Percentiles rank a stretch among this genome's conserved stretches.
Evolutionary conservation across 2,888 invertebrate species (phyloP).

Genomic region (Tenthredo amoena): DNA sequence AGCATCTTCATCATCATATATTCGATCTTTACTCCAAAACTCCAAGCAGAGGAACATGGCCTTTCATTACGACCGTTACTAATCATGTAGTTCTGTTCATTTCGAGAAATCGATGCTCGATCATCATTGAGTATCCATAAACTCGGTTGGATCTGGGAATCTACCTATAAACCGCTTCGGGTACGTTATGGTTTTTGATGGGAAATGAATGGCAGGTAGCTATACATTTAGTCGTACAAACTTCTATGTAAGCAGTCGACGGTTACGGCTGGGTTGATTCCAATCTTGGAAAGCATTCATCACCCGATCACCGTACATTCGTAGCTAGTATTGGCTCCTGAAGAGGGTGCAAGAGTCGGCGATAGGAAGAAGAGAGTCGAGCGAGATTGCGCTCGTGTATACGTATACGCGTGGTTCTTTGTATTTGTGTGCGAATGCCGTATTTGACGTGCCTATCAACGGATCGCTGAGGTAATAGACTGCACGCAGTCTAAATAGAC

Average conservation of each 20-base stretch:
- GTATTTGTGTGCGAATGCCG: conserved; percentile 67
- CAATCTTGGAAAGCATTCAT: conserved; percentile 68
- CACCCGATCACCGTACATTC: conserved; percentile 65
- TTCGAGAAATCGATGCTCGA: not conserved
- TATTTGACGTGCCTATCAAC: conserved; percentile 76
- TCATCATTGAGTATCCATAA: not conserved
- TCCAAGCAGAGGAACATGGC: not conserved
- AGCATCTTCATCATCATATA: not conserved
- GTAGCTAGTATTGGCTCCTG: conserved; percentile 28
- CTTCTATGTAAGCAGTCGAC: conserved; percentile 9
- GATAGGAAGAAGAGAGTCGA: conserved; percentile 52
- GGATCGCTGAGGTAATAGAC: conserved; percentile 72
- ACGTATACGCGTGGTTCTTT: conserved; percentile 39
- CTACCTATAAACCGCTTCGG: not conserved
- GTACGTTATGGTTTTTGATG: not conserved
- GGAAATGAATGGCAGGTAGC: not conserved
- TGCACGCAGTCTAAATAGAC: conserved; percentile 72
- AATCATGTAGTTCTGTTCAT: not conserved
- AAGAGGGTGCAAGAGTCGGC: conserved; percentile 55
- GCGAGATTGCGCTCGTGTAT: not conserved
- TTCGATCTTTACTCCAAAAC: not conserved
- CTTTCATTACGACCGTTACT: not conserved
- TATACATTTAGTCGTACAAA: not conserved
- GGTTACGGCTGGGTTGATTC: conserved; percentile 61
- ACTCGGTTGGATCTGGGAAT: not conserved